These are phyloP conservation scores for Contarinia nasturtii DNA, from an alignment of 1,140 invertebrate genomes.

Conservation along the genomic window DNA sequence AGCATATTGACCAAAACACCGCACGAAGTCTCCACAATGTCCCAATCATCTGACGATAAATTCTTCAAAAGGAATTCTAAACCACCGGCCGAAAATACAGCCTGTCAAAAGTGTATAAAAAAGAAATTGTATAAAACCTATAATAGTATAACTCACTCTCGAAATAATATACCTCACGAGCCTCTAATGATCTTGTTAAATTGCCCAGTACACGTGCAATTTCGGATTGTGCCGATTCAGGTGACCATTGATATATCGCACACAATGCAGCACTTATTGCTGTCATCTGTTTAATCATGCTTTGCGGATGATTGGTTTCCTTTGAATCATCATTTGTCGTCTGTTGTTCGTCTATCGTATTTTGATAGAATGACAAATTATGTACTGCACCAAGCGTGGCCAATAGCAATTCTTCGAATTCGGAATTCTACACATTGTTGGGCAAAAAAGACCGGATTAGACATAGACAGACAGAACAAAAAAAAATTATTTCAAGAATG, in stretches of 20 bases:
- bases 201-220: constrained; percentile 23
- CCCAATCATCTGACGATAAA: constrained; percentile 13
- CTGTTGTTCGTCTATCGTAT: background rate
- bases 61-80: constrained; percentile 13
- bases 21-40: constrained; percentile 19
- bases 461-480: background rate
- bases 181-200: constrained; percentile 19
- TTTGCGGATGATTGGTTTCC: background rate
- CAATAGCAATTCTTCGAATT: constrained; percentile 18
- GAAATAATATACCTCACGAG: too few species aligned
- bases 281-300: constrained; percentile 2
- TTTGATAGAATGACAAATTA: constrained; percentile 23
- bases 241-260: constrained; percentile 9
- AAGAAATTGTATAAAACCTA: too few species aligned
- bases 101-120: too few species aligned
- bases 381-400: constrained; percentile 21
- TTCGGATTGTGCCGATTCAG: constrained; percentile 11
- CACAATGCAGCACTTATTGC: constrained; percentile 8
- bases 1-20: constrained; percentile 21
- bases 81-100: constrained; percentile 17
- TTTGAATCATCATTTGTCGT: background rate
- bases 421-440: constrained; percentile 5
- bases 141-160: too few species aligned
- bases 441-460: background rate
- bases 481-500: background rate